Conservation (phyloP, 2,888 invertebrate species). For the Petrolisthes manimaculis region DNA sequence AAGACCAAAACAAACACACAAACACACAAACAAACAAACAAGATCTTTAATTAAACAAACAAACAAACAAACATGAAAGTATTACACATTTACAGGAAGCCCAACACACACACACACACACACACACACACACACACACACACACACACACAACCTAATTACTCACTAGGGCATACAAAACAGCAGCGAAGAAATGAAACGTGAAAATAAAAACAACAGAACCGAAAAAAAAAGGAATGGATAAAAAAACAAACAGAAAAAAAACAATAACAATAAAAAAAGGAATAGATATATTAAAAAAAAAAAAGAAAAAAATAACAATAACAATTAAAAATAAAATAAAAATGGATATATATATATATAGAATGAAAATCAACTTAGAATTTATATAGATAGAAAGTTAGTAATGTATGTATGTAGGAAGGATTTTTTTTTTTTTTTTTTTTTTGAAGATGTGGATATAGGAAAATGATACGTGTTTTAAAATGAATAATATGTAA, state of each 20-base stretch:
- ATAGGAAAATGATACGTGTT: no score
- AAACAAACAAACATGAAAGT: not conserved
- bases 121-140: constrained; percentile 1
- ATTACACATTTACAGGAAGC: no score
- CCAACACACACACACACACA: not conserved
- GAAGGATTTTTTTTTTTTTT: no score
- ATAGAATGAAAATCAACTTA: not conserved
- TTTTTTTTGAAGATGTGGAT: no score
- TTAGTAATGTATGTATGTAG: not conserved
- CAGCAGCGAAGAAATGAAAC: not conserved
- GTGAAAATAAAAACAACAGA: not conserved
- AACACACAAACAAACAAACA: constrained; percentile 16
- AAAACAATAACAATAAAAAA: not conserved
- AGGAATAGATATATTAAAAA: not conserved
- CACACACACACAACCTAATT: not conserved
- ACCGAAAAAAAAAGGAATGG: no score
- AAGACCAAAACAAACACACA: not conserved
- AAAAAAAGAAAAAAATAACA: not conserved
- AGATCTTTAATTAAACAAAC: not conserved
- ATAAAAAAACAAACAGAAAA: not conserved
- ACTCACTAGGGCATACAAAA: not conserved
- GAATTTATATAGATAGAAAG: not conserved
- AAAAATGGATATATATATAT: not conserved
- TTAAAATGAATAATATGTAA: no score
- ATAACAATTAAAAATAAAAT: not conserved